Percentiles rank a stretch among this genome's conserved stretches.
phyloP scores from a whole-genome alignment of 1,140 invertebrate species.

The Macrocentrus cingulum region DNA sequence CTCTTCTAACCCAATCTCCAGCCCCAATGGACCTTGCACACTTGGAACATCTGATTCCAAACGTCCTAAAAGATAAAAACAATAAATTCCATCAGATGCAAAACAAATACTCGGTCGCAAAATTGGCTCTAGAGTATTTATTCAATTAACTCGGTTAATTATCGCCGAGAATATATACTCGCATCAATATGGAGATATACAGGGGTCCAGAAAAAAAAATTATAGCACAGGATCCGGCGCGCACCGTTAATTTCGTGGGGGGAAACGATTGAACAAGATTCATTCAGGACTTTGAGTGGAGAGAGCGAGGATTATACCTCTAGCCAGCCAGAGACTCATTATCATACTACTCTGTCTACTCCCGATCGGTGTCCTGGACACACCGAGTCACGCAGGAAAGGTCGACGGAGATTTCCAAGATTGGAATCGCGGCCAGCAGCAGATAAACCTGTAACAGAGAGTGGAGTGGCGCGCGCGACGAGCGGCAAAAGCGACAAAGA shows the following conservation, averaged over 20 bases:
- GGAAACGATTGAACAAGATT: conserved; percentile 23
- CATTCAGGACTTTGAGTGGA: conserved; percentile 32
- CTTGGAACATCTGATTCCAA: conserved; percentile 94
- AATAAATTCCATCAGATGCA: neutral
- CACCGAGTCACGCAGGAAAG: neutral
- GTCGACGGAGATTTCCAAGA: no score
- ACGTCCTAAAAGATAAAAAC: conserved; percentile 69
- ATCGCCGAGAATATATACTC: neutral
- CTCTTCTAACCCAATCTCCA: conserved; percentile 96
- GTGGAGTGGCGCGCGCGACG: no score
- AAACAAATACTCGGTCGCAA: no score
- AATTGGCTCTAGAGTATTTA: no score
- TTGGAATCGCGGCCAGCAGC: no score
- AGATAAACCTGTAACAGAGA: no score
- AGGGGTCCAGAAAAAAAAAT: neutral
- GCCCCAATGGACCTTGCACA: conserved; percentile 89
- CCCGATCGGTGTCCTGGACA: conserved; percentile 4
- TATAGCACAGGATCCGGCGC: neutral
- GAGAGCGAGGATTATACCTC: conserved; percentile 22
- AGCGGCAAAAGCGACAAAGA: no score
- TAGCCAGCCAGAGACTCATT: conserved; percentile 34
- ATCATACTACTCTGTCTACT: conserved; percentile 40
- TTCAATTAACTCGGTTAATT: conserved; percentile 12
- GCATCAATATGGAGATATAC: neutral
- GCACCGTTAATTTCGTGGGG: conserved; percentile 10